Evolutionary conservation across 2,113 vertebrate genomes (phyloP), one percentile per base, ranked within the genome.

Genomic region (Lamprotornis superbus): DNA sequence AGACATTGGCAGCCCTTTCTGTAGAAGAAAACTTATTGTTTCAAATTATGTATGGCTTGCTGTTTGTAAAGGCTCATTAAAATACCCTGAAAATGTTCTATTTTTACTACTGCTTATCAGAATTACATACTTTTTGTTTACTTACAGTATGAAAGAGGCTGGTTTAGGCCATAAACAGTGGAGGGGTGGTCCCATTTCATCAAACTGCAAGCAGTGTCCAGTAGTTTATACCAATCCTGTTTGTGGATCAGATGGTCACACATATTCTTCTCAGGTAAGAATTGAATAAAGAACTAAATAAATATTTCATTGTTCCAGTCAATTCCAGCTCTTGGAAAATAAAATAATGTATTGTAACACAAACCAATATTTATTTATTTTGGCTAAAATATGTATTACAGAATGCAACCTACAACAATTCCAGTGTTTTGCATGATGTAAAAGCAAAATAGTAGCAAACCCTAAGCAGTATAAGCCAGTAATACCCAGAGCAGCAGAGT

Each of bases 191-290:
- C 96, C 98, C 61, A n/a, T 96, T 68, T 94, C 97, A 82, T 97
- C 98, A 78, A 98, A 98, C 94, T 99, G 99, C 98, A 99, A 98
- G 90, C 98, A 98, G n/a, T 99, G 99, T 95, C 98, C 98, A 7
- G 96, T 98, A 89, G 97, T 98, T 87, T 98, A 98, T 93, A 98
- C 98, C 80, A 97, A 96, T 86, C 98, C 98, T 4, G 98, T 99
- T 35, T 99, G 99, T 97, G 99, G 99, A 88, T 99, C 98, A 50
- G 99, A 99, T 74, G 98, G 99, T 35, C 99, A 99, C 92, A 98
- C 98, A 83, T 99, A 99, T 93, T 99, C 99, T 92, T 98, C 99
- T 89, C 98, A 99, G 99, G 99, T 98, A 98, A 98, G 94, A 74
- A 88, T 46, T 73, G 40, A 78, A 40, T 84, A 63, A 70, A 95